Conservation (phyloP, 2,797 vertebrate genomes). For the Premnoplex brunnescens region DNA sequence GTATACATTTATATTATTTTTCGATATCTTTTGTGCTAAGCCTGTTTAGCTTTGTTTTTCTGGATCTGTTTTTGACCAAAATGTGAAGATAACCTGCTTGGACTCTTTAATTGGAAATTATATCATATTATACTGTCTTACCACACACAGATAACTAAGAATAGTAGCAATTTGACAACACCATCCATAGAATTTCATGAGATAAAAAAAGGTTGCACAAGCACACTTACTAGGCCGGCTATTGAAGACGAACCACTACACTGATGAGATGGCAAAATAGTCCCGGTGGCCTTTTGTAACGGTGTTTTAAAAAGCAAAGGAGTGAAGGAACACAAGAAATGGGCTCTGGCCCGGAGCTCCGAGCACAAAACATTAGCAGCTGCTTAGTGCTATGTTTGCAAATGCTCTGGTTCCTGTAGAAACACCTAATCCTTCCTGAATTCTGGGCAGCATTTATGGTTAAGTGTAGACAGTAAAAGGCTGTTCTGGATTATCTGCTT, state of each 20-base stretch:
- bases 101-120: not conserved
- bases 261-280: not conserved
- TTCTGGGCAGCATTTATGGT: conserved; percentile 15
- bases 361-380: conserved; percentile 28
- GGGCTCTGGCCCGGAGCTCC: not conserved
- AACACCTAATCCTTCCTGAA: conserved; percentile 65
- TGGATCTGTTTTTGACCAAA: not conserved
- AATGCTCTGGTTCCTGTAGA: conserved; percentile 55
- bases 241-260: not conserved
- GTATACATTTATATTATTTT: not conserved
- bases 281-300: not conserved
- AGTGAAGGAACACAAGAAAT: not conserved
- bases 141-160: not conserved
- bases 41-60: not conserved
- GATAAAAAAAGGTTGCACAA: not conserved
- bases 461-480: conserved; percentile 9
- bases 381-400: conserved; percentile 44
- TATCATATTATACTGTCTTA: not conserved
- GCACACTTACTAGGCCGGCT: not conserved
- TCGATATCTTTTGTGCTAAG: not conserved
- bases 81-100: not conserved
- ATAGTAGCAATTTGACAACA: not conserved
- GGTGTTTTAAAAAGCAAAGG: not conserved
- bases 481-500: conserved; percentile 2
- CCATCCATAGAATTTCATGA: not conserved